Evolutionary conservation across 2,113 vertebrate species (phyloP), one percentile per base, ranked within the genome.

Genomic region (Pongo abelii): DNA sequence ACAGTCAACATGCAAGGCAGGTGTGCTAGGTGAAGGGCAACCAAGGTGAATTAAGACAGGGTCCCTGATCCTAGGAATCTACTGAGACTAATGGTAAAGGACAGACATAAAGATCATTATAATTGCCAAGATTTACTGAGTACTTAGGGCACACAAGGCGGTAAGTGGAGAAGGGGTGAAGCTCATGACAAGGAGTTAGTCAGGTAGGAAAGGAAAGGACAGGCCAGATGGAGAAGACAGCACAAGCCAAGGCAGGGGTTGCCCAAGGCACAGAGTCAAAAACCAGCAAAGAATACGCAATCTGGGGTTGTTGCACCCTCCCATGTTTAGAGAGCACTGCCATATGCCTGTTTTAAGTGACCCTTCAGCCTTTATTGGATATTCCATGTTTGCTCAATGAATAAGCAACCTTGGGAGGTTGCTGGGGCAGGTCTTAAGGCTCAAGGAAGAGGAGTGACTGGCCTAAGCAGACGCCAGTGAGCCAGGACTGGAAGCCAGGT

Each of bases 111-210:
- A 61, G 32, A 27, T 64, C 52, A 5, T 2, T 40, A 13, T 1
- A 55, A 18, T 1, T 70, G 38, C 25, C 17, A 48, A 55, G 86
- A 72, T 17, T 84, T 40, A 69, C 3, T n/a, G 25, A 46, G 12
- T 18, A 9, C 10, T 25, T 16, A 35, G 27, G 67, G 23, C 23
- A 1, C 17, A 2, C 1, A n/a, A 23, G 18, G 0, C 25, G 35
- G 10, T 8, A 14, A 14, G 10, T 7, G 22, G 55, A 85, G 72
- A 52, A 40, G 23, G 85, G 6, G 85, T 2, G 59, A 48, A 1
- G 64, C 70, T n/a, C 27, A n/a, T 4, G 5, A 32, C 2, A 1
- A 17, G 22, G 46, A 32, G 4, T 1, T 14, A 32, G 38, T n/a
- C 40, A 10, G 3, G 30, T 2, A 84, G 55, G 32, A 46, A 77